These are phyloP conservation scores for Petrocephalus sullivani DNA, from an alignment of 2,797 vertebrate genomes.

Conservation along the genomic window DNA sequence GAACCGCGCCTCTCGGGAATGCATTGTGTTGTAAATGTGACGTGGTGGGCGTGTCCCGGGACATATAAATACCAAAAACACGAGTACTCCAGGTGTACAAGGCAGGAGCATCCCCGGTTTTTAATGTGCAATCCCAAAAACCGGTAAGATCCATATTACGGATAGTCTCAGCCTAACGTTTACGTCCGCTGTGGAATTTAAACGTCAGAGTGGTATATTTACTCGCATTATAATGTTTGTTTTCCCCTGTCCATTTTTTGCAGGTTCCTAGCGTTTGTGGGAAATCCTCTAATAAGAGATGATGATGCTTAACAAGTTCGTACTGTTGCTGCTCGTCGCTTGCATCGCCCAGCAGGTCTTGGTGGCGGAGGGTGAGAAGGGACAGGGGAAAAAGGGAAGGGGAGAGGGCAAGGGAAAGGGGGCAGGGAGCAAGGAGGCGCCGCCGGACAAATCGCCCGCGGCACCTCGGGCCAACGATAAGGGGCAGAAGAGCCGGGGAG, in stretches of 20 bases:
- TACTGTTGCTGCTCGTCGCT: slow-evolving; percentile 55
- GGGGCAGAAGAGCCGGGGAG: slow-evolving; percentile 28
- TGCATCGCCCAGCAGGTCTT: slow-evolving; percentile 52
- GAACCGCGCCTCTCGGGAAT: not conserved
- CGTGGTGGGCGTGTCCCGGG: slow-evolving; percentile 49
- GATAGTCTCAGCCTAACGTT: not conserved
- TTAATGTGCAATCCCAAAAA: slow-evolving; percentile 14
- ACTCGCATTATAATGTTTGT: not conserved
- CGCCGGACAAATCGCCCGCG: not conserved
- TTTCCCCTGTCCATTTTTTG: not conserved
- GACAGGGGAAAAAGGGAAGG: slow-evolving; percentile 38
- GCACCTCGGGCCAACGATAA: slow-evolving; percentile 18
- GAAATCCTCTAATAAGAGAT: slow-evolving; percentile 32
- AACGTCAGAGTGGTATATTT: not conserved
- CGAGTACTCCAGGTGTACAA: slow-evolving; percentile 23
- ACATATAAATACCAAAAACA: slow-evolving; percentile 51
- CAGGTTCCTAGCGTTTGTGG: not conserved
- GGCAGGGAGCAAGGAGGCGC: not conserved
- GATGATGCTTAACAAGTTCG: slow-evolving; percentile 42
- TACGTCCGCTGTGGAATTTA: not conserved
- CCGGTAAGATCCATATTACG: slow-evolving; percentile 34
- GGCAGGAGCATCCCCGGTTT: slow-evolving; percentile 30
- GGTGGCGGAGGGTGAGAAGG: slow-evolving; percentile 43
- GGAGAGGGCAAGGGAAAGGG: slow-evolving; percentile 25
- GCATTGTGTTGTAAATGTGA: slow-evolving; percentile 19